Evolutionary conservation across 1,140 invertebrate genomes (phyloP), one percentile per base, ranked within the genome.

Genomic region (Bombus waltoni): DNA sequence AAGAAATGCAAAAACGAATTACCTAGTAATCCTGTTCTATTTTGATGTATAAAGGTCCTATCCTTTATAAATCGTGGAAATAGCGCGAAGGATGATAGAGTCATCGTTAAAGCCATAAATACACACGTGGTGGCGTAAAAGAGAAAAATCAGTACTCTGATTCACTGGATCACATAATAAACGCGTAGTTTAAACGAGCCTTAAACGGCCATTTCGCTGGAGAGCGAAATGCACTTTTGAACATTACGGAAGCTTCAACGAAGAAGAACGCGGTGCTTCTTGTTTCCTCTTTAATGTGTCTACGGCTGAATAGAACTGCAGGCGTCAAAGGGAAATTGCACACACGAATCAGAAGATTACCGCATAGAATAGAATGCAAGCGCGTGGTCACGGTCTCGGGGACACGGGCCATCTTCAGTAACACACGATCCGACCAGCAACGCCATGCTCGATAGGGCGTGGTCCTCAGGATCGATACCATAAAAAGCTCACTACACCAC

Each of bases 391-490:
- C 25, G 15, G 32, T 6, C 71, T 65, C 32, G 25, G 44, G 53
- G 65, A 81, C 44, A 71, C 62, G 76, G 79, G 10, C 62, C 79
- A 47, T 38, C 85, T 89, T 75, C 11, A 18, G 74, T 40, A 53
- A 62, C 28, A 40, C 44, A 57, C 75, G 28, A 40, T 47, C 47
- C 57, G 22, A 10, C 59, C 18, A 35, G 62, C 13, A 25, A 65
- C 44, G 80, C 53, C 76, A 78, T 59, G 70, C 70, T 88, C 82
- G 78, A 83, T 76, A 84, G 92, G 92, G 92, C 90, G 93, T 93
- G 93, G 92, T 83, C 79, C 90, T 87, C 87, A 84, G 77, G 88
- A 94, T 93, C 92, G 91, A 93, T 94, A 93, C 85, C 86, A 92
- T 93, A 93, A 93, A 93, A 94, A 91, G 86, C 78, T 81, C 81